Base-by-base conservation (phyloP, 2,888 invertebrate species). In the Baronia brevicornis region DNA sequence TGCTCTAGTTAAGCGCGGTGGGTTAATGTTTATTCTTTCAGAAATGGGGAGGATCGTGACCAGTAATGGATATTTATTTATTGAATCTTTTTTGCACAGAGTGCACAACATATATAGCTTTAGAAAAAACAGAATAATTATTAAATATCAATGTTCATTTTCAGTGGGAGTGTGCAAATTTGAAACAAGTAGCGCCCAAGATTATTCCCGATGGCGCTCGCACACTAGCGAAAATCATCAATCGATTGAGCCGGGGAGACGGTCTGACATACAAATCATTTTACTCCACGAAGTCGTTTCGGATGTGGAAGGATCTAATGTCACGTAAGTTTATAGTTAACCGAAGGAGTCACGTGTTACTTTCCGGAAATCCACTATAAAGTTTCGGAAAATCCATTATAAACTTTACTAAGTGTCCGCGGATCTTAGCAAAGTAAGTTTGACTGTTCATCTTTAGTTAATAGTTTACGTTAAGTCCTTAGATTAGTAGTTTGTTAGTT, bases 231-330 rank as follows among this genome's bases (percentile, higher is more conserved):
- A 89, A 90, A 56, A 85, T 96, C 30, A 89, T 96, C 32, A 86
- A 90, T 46, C 89, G 89, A 29, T 66, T 92, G 32, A 61, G 55
- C 26, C 67, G 88, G 39, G 88, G 89, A 27, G 92, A 92, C 24
- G 93, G 93, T 1, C 86, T 87, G 45, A 70, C 87, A 5, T 84
- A 88, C 44, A 87, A 88, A 33, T 88, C 90, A 1, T 91, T 89
- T 65, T 93, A 93, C 54, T 86, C 90, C 0, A 85, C 89, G 13
- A 89, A 85, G 2, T 87, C 87, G 5, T 94, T 87, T 47, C 85
- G 95, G 33, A 90, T 88, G 72, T 96, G 94, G 79, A 90, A 91
- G 55, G 94, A 96, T 72, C 75, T 96, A 10, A 94, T 95, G 94
- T 94, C 96, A 28, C 96, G 96, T 96, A 85, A 89, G 92, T 86